phyloP scores from a whole-genome alignment of 2,888 invertebrate species.

The Melanophora roralis region DNA sequence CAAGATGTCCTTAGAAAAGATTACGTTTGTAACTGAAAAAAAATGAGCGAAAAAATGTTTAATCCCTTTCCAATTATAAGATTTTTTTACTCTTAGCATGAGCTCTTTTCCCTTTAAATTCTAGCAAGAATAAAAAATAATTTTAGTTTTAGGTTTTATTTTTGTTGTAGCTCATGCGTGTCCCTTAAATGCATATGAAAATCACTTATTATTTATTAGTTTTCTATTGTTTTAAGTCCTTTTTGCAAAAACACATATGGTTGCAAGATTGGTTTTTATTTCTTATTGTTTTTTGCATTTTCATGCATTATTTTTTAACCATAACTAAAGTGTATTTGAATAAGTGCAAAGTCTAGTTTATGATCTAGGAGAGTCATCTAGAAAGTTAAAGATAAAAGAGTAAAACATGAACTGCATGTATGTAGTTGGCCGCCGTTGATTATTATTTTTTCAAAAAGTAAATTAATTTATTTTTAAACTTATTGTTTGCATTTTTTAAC shows the following conservation, averaged over 20 bases:
- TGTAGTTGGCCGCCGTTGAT: too few relatives aligned
- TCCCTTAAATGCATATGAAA: constrained; percentile 12
- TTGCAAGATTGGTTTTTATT: background rate
- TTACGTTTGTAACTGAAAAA: constrained; percentile 23
- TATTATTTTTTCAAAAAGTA: too few relatives aligned
- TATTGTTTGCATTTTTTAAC: too few relatives aligned
- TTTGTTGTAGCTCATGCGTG: constrained; percentile 9
- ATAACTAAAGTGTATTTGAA: background rate
- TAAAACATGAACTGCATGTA: too few relatives aligned
- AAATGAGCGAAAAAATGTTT: constrained; percentile 43
- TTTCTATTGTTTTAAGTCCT: constrained; percentile 38
- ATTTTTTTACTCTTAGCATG: constrained; percentile 48
- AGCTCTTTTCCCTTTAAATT: constrained; percentile 3
- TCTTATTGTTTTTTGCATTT: background rate
- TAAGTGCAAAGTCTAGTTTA: background rate
- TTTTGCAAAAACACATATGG: constrained; percentile 16
- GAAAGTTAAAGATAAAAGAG: background rate
- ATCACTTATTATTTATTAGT: constrained; percentile 45
- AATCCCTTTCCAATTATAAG: constrained; percentile 24
- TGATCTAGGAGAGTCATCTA: background rate
- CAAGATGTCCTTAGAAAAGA: constrained; percentile 20
- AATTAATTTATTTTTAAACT: too few relatives aligned
- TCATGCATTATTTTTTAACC: background rate
- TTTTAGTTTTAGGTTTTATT: background rate
- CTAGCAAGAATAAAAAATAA: background rate